Base-by-base conservation (phyloP, 2,888 invertebrate species). In the Macaria notata region DNA sequence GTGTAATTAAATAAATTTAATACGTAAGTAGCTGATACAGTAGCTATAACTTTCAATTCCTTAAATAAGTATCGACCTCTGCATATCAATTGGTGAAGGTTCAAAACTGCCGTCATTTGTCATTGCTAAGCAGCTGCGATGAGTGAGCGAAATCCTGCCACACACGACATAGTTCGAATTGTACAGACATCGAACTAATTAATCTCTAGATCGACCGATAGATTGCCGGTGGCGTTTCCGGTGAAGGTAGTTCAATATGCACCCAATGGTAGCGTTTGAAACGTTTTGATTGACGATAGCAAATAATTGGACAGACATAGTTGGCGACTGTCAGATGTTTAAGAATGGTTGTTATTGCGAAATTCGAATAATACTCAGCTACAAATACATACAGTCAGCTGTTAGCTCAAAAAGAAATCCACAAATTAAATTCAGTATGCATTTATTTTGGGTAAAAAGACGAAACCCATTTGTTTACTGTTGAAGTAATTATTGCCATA, bases 211-310 rank as follows among this genome's bases (percentile, higher is more conserved):
- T 90, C 84, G 83, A 66, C 69, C 68, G 77, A 76, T 83, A 83
- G 90, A 90, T 91, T 84, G 81, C 82, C 87, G 75, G 88, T 84
- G 86, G 86, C 88, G 72, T 86, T 90, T 91, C 91, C 91, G 89
- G 90, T 80, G 86, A 83, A 82, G 81, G 88, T 85, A 86, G 83
- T 79, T 85, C 86, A 84, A 86, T 87, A 88, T 86, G 83, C 86
- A 84, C 78, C 75, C 73, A 71, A 71, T 71, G 69, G 77, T 76
- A 75, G 66, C 72, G 64, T 76, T 74, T 75, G 73, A 73, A 78
- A 81, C 80, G 78, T 84, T 85, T 81, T 87, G 84, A 86, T 87
- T 83, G 82, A 83, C 81, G 84, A 81, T 83, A 80, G 69, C 74
- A 79, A 80, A 81, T 79, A 79, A 79, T 79, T 76, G 77, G 75